Evolutionary conservation across 2,797 vertebrate species (phyloP).

Genomic region (Pseudochaenichthys georgianus): DNA sequence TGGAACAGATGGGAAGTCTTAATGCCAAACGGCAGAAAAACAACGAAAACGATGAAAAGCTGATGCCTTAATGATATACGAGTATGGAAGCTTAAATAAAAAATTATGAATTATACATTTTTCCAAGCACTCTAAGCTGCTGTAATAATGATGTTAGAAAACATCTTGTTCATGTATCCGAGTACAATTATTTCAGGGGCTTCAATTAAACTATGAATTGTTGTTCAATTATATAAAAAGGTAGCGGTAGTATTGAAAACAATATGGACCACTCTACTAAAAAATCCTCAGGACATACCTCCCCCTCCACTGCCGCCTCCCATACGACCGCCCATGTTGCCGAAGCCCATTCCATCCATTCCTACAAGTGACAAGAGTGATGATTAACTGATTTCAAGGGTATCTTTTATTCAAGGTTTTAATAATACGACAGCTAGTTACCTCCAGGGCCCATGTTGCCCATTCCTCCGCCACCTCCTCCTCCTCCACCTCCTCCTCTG

Average conservation of each 20-base stretch:
- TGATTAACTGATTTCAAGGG: neutral
- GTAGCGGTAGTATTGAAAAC: neutral
- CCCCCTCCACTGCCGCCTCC: slow-evolving; percentile 81
- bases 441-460: slow-evolving; percentile 94
- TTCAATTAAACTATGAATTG: neutral
- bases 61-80: neutral
- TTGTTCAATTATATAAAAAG: neutral
- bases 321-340: slow-evolving; percentile 94
- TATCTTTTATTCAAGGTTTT: neutral
- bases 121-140: no score
- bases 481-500: slow-evolving; percentile 85
- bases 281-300: slow-evolving; percentile 74
- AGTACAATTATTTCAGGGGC: neutral
- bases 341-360: slow-evolving; percentile 97
- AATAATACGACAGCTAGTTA: slow-evolving; percentile 41
- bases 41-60: neutral
- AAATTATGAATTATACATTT: neutral
- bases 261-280: accelerated
- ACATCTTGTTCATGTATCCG: no score
- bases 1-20: slow-evolving; percentile 55
- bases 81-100: neutral
- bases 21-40: neutral
- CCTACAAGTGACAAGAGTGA: slow-evolving; percentile 82
- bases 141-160: no score
- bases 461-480: slow-evolving; percentile 81